Base-by-base conservation (phyloP, 2,113 vertebrate genomes). In the Natator depressus region DNA sequence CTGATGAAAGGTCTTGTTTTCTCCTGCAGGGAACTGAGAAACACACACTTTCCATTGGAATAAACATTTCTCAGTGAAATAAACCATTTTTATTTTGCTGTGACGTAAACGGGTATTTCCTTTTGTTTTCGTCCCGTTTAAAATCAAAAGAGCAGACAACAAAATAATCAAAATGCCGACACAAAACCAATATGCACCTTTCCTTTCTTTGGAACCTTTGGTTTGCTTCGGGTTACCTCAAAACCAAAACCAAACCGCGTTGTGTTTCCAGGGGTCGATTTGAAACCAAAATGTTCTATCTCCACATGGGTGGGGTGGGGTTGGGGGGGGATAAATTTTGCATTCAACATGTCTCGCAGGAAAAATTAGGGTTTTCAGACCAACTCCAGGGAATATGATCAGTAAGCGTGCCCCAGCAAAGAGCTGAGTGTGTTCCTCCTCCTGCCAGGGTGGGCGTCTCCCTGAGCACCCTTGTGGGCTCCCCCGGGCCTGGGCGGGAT, bases 161-260 rank as follows among this genome's bases (percentile, higher is more conserved):
- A 0, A 76, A 75, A 55, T 5, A 90, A 29, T 86, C 8, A 13
- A 86, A 89, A 87, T 8, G 19, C 89, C 92, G 92, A 89, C 92
- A 92, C 95, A 95, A 94, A 96, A 93, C 93, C 96, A 95, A 59
- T 11, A 59, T 12, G 57, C 3, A 3, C 53, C 53, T 62, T 62
- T 62, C 29, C 3, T 62, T 42, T 42, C 42, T 42, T 42, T 42
- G 42, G 42, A 42, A 42, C 42, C 42, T 42, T 42, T 42, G 42
- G 42, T 42, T 42, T 42, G 42, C 42, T 42, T 42, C 42, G 2
- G 42, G 42, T 42, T 42, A 42, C 42, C 42, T 42, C 42, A 42
- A 42, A 42, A 42, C 42, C 42, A 42, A 42, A 42, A 42, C 42
- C 42, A 42, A 42, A 42, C 42, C 42, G 42, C 42, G 5, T 5